phyloP scores from a whole-genome alignment of 2,113 vertebrate genomes.

The Nycticryphes semicollaris region DNA sequence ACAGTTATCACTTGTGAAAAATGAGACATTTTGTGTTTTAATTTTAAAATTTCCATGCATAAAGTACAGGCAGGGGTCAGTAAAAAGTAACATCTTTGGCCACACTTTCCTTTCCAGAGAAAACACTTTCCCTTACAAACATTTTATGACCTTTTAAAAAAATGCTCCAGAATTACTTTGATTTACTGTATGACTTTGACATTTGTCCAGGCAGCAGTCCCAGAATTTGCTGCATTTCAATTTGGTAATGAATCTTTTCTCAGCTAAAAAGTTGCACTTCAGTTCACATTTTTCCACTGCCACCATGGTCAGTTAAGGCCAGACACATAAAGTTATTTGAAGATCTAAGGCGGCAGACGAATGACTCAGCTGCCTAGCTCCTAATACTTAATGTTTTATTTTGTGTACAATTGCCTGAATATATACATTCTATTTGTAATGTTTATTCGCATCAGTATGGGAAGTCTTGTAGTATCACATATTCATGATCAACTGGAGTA shows the following conservation, averaged over 20 bases:
- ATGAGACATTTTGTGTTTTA: background rate
- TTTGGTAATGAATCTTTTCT: background rate
- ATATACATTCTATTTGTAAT: background rate
- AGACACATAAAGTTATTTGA: background rate
- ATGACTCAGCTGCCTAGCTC: background rate
- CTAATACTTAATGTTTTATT: background rate
- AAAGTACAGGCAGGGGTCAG: background rate
- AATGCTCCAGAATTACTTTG: background rate
- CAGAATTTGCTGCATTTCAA: background rate
- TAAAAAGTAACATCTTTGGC: background rate
- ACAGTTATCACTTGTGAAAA: background rate
- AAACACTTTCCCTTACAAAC: background rate
- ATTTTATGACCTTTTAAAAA: background rate
- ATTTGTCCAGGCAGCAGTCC: background rate
- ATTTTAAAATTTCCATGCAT: background rate
- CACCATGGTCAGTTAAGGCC: background rate
- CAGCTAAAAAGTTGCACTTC: background rate
- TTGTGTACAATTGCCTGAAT: background rate
- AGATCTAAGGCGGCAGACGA: background rate
- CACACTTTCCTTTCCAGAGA: background rate
- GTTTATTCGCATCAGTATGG: background rate
- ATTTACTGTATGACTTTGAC: background rate
- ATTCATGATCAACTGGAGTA: background rate
- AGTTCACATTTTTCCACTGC: background rate
- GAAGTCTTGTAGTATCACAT: background rate